These are phyloP conservation scores for Polietes domitor DNA, from an alignment of 2,888 invertebrate genomes.

Conservation along the genomic window DNA sequence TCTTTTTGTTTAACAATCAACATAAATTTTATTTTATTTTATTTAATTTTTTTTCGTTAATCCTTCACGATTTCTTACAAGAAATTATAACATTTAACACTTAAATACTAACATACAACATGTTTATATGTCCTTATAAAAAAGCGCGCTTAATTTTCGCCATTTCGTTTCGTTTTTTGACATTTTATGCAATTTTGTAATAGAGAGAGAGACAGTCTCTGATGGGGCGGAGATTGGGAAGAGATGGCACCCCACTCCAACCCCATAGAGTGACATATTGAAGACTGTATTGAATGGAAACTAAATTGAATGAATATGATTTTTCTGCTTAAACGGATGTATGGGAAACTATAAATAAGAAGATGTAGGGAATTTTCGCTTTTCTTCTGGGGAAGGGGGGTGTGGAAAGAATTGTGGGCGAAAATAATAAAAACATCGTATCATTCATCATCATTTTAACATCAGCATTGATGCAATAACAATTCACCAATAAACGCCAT, in stretches of 20 bases:
- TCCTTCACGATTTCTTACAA: conserved; percentile 44
- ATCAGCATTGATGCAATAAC: conserved; percentile 73
- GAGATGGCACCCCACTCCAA: background rate
- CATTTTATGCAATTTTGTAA: conserved; percentile 18
- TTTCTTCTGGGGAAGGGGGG: conserved; percentile 6
- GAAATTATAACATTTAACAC: conserved; percentile 63
- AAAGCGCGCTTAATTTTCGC: conserved; percentile 15
- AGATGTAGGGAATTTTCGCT: conserved; percentile 23
- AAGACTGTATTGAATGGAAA: conserved; percentile 5
- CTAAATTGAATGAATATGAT: conserved; percentile 2
- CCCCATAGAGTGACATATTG: conserved; percentile 22
- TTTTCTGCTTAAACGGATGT: background rate
- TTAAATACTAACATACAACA: conserved; percentile 61
- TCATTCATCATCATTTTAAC: conserved; percentile 76
- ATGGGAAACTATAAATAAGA: conserved; percentile 1
- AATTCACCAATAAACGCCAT: conserved; percentile 72
- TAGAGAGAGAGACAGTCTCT: conserved; percentile 12
- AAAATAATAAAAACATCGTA: conserved; percentile 44
- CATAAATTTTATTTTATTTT: conserved; percentile 42
- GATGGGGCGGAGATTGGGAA: background rate
- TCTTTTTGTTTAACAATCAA: conserved; percentile 43
- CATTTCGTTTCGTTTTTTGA: conserved; percentile 7
- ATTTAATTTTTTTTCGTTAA: too few relatives aligned
- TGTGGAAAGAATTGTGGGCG: conserved; percentile 11
- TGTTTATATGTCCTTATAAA: conserved; percentile 24